Conservation (phyloP, 64 coral and sea anemone species). For the Montipora cactus region DNA sequence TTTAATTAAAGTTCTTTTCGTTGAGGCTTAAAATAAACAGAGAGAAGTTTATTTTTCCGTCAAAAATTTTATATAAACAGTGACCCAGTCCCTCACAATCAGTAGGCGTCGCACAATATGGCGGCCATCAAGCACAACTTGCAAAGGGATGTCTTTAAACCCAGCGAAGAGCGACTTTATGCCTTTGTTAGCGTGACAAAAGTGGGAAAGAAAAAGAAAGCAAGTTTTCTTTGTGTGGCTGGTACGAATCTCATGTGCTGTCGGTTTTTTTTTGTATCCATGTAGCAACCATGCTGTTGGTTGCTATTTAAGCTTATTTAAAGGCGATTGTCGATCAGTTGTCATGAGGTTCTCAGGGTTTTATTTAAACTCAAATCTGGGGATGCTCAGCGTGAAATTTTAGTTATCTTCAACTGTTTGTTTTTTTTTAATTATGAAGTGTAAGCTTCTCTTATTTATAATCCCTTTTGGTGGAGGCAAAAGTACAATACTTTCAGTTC, state of each 20-base stretch:
- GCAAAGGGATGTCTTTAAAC: constrained; percentile 96
- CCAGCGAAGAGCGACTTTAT: constrained; percentile 90
- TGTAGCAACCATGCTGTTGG: background rate
- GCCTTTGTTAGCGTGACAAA: constrained; percentile 96
- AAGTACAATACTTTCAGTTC: too few relatives aligned
- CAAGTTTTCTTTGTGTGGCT: constrained; percentile 96
- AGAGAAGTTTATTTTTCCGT: background rate
- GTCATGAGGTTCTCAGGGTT: too few relatives aligned
- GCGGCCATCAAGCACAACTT: constrained; percentile 97
- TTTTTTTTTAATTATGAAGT: too few relatives aligned
- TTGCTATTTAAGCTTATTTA: too few relatives aligned
- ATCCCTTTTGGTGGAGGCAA: too few relatives aligned
- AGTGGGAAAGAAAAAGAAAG: constrained; percentile 99
- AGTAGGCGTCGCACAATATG: constrained; percentile 21
- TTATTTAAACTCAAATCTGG: too few relatives aligned
- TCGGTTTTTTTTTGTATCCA: background rate
- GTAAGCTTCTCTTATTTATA: too few relatives aligned
- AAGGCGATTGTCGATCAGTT: too few relatives aligned
- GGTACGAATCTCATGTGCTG: constrained; percentile 51
- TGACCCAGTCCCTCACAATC: background rate
- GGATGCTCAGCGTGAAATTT: too few relatives aligned
- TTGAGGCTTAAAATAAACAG: background rate
- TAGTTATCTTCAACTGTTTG: too few relatives aligned
- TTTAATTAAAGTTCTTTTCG: background rate
- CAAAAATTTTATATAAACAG: too few relatives aligned